Percentiles rank a stretch among this genome's conserved stretches.
Evolutionary conservation across 2,888 invertebrate genomes (phyloP).

Genomic region (Pseudeuparius sepicola): DNA sequence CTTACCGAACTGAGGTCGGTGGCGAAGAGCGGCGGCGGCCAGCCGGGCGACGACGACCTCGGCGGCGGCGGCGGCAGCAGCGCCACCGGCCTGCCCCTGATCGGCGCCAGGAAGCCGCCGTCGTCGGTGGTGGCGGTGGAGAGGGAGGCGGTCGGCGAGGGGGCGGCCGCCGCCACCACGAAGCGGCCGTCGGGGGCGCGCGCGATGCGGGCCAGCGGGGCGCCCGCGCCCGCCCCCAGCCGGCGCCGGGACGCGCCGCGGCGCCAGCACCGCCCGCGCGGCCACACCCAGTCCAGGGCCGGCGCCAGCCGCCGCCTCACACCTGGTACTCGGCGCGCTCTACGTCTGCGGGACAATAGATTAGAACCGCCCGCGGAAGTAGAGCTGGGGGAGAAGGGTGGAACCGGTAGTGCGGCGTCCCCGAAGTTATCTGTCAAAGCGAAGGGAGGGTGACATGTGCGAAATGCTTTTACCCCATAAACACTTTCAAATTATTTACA

Average conservation of each 20-base stretch:
- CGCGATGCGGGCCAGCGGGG: constrained; percentile 58
- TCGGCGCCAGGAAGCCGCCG: constrained; percentile 68
- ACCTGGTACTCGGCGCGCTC: constrained; percentile 93
- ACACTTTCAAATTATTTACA: no score
- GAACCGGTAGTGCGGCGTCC: no score
- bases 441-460: no score
- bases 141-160: constrained; percentile 44
- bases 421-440: no score
- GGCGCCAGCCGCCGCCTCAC: constrained; percentile 62
- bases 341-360: constrained; percentile 67
- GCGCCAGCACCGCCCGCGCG: constrained; percentile 61
- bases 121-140: constrained; percentile 60
- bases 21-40: constrained; percentile 64
- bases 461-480: no score
- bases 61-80: constrained; percentile 42
- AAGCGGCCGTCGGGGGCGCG: constrained; percentile 67
- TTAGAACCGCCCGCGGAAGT: no score
- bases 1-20: constrained; percentile 83
- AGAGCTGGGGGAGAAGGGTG: no score
- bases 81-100: constrained; percentile 45
- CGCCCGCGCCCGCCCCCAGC: constrained; percentile 68
- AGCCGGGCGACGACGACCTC: constrained; percentile 54
- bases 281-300: constrained; percentile 67
- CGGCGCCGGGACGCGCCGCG: constrained; percentile 59
- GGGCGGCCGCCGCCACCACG: constrained; percentile 43